Percentiles rank a stretch among this genome's conserved stretches.
phyloP scores from a whole-genome alignment of 2,888 invertebrate species.

The Cheilosia vulpina region DNA sequence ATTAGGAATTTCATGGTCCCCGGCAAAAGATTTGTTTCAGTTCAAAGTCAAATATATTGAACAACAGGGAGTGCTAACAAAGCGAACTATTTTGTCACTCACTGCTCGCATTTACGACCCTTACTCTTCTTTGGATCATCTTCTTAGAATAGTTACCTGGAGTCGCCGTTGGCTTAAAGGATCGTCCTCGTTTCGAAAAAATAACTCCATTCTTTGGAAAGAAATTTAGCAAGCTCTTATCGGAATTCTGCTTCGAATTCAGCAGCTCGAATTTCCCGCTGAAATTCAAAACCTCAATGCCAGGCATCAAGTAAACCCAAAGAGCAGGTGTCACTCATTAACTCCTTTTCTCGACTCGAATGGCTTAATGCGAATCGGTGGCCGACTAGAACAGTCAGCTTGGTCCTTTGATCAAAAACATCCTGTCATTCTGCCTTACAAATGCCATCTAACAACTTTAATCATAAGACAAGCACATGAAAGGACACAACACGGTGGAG shows the following conservation, averaged over 20 bases:
- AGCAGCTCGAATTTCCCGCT: neutral
- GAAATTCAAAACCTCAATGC: neutral
- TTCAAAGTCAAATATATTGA: neutral
- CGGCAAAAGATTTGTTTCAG: neutral
- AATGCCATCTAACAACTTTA: too few species aligned
- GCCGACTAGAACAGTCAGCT: neutral
- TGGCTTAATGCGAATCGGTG: neutral
- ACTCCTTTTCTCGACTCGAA: neutral
- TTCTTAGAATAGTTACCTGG: neutral
- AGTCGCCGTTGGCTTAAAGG: neutral
- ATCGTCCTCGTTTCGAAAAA: neutral
- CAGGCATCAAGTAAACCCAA: neutral
- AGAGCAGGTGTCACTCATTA: neutral
- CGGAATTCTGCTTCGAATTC: neutral
- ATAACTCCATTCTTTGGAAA: neutral
- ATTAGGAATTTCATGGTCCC: neutral
- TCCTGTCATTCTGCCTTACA: too few species aligned
- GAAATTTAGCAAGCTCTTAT: neutral
- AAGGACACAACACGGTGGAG: too few species aligned
- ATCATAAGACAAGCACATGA: too few species aligned
- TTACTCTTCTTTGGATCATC: neutral
- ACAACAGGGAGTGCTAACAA: neutral
- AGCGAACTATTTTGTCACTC: neutral
- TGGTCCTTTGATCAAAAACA: neutral
- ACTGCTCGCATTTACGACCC: too few species aligned